Base-by-base conservation (phyloP, 2,797 vertebrate genomes). In the Rhyacichthys aspro region DNA sequence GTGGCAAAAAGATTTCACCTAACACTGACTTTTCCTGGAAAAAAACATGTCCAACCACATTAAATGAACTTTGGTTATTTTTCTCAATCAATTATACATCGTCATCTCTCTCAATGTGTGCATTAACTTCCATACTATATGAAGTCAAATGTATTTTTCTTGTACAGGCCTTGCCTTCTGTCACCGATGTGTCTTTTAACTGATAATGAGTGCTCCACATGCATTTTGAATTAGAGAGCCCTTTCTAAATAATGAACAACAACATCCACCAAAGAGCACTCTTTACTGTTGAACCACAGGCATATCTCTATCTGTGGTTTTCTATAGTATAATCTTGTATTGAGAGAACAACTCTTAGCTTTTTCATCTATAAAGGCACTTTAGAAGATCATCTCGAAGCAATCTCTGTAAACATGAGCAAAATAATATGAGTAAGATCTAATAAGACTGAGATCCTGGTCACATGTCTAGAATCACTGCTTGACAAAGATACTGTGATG, bases 91-190 rank as follows among this genome's bases (percentile, higher is more conserved):
- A 76, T 71, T 59, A 78, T 70, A 36, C 0, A 63, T 53, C 0
- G 2, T 43, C 10, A 18, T 9, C 17, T 37, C 15, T n/a, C n/a
- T n/a, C n/a, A n/a, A n/a, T 19, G 8, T 47, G 23, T 49, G 33
- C 14, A 59, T 72, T 45, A 32, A 41, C 18, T 44, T 39, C 34
- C 63, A 59, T 71, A 54, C n/a, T n/a, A n/a, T n/a, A n/a, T n/a
- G n/a, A n/a, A n/a, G n/a, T 55, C 17, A 70, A 76, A 76, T 85
- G 67, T 74, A 70, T 70, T 78, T 79, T 36, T 64, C 65, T 50
- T 79, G 73, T 73, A 70, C 19, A n/a, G n/a, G n/a, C n/a, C n/a
- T n/a, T n/a, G n/a, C n/a, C n/a, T n/a, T n/a, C n/a, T n/a, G n/a
- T n/a, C n/a, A n/a, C n/a, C n/a, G n/a, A n/a, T n/a, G n/a, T n/a